Base-by-base conservation (phyloP, 1,140 invertebrate genomes). In the Rhysida immarginata region DNA sequence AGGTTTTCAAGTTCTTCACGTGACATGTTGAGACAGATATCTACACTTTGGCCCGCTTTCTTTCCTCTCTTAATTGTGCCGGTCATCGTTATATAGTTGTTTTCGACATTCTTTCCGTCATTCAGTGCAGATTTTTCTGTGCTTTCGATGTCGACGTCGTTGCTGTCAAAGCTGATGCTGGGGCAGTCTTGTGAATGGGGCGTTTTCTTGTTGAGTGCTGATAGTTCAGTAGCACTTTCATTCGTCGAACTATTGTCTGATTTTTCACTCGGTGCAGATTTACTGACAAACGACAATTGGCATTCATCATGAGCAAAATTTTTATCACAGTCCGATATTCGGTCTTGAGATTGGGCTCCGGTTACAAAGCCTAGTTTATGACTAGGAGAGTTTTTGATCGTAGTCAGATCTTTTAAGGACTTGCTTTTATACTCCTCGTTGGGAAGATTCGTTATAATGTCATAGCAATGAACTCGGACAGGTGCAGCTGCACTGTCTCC, bases 1-100 rank as follows among this genome's bases (percentile, higher is more conserved):
- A 84, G 67, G 61, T 82, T 79, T 64, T 82, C 80, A 16, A 74
- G 60, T 51, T 82, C 82, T 54, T 82, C 64, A 52, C 67, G 62
- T 3, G 62, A 61, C 44, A 69, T 79, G 61, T 83, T 80, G 1
- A 84, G 71, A 66, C 81, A 78, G 0, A 84, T 77, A 71, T 84
- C 81, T 43, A 83, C 75, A 64, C 77, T 80, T 62, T 83, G 81
- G 0, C 82, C 82, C 60, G 80, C 81, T 62, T 83, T 82, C 61
- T 78, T 79, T 0, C 82, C 82, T 44, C 81, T 69, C 62, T 81
- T 83, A 2, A 84, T 81, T 16, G 81, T 84, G 18, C 82, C 82
- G 5, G 81, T 82, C 58, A 71, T 62, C 5, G 69, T 72, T 8
- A 72, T 63, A 45, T 62, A 68, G 23, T 60, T 57, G 21, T 56